Evolutionary conservation across 2,113 vertebrate genomes (phyloP), one percentile per base, ranked within the genome.

Genomic region (Petrocephalus microphthalmus): DNA sequence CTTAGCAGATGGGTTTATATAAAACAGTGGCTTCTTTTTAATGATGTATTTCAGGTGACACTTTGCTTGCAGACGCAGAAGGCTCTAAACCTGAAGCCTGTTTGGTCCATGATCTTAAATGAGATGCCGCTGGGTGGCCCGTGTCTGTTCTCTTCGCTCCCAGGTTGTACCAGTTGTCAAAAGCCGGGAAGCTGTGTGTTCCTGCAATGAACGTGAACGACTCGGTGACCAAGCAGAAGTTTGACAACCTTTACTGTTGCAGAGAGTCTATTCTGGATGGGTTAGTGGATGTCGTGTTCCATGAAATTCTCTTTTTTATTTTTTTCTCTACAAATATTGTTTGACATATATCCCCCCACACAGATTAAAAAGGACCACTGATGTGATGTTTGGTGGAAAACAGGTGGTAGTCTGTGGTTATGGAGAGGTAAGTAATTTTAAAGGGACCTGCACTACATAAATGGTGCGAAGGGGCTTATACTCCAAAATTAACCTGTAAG

Each of bases 321-420:
- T 37, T 54, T 85, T 42, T 20, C 3, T 53, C 15, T 8, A 53
- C 7, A 54, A 33, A 53, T 29, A 29, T 54, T 37, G 0, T 60
- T 49, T 42, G 87, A 82, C 86, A 25, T 85, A 88, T 89, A 88
- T 91, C 89, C 25, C 88, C 67, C 90, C 29, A 49, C 78, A 15
- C 84, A 99, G 98, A 90, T 95, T 99, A 93, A 99, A 99, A 95
- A 97, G 98, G 93, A 99, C 98, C 91, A 99, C 98, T 6, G 98
- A 99, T 93, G 97, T 99, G 90, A 99, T 99, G 98, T 99, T 99
- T 94, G 98, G 98, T 94, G 98, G 98, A 89, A 99, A 99, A 92
- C 98, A 99, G 93, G 97, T 99, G 90, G 97, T 99, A 90, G 97
- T 99, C 90, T 99, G 98, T 94, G 98, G 98, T 88, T 99, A 99